A percentile compares a stretch with the other conserved stretches of the same genome.
phyloP scores from a whole-genome alignment of 2,888 invertebrate genomes.

The Subacronicta megacephala region DNA sequence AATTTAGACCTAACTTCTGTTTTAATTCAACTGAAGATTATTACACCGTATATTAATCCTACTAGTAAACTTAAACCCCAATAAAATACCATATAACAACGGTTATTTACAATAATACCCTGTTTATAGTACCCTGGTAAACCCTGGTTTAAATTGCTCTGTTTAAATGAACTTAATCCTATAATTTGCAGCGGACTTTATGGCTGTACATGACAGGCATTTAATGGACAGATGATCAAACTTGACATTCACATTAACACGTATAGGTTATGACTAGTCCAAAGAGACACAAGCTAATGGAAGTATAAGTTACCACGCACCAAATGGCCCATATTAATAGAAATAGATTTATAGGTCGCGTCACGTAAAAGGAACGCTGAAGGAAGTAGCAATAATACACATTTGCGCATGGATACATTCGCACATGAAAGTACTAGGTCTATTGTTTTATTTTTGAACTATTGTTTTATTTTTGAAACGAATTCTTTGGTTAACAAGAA shows the following conservation, averaged over 20 bases:
- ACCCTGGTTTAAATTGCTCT: slow-evolving; percentile 17
- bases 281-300: slow-evolving; percentile 23
- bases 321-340: neutral
- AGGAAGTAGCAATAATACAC: too few relatives aligned
- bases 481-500: too few relatives aligned
- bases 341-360: too few relatives aligned
- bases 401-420: too few relatives aligned
- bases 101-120: slow-evolving; percentile 25
- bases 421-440: too few relatives aligned
- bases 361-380: too few relatives aligned
- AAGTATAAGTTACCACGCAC: slow-evolving; percentile 3
- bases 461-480: too few relatives aligned
- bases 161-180: slow-evolving; percentile 35
- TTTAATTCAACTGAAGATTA: neutral
- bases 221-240: slow-evolving; percentile 33
- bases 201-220: slow-evolving; percentile 39
- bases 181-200: slow-evolving; percentile 41
- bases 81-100: slow-evolving; percentile 17
- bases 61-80: neutral
- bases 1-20: too few relatives aligned
- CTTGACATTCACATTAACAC: slow-evolving; percentile 43
- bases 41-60: slow-evolving; percentile 1
- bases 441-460: too few relatives aligned
- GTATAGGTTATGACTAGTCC: slow-evolving; percentile 24
- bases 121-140: slow-evolving; percentile 29